Evolutionary conservation across 2,797 vertebrate genomes (phyloP), one percentile per base, ranked within the genome.

Genomic region (Gobionotothen gibberifrons): DNA sequence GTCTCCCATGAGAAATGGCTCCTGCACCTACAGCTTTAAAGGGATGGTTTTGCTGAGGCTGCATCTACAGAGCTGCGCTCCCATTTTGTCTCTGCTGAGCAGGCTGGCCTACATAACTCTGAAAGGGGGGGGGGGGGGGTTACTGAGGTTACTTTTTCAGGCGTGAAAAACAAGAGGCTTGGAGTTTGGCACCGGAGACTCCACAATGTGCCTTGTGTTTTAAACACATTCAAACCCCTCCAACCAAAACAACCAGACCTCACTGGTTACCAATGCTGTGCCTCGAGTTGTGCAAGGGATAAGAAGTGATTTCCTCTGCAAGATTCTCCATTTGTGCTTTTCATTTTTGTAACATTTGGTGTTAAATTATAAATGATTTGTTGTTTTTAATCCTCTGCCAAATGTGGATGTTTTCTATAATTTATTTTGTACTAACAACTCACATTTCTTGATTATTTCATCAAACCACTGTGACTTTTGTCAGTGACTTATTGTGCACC

Each of bases 51-150:
- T 82, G 87, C 89, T 91, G 87, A 90, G 69, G 73, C 81, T 49
- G 81, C 84, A 80, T 66, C 66, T 72, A 0, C 62, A 11, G 69
- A 73, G 64, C 81, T 53, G 47, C 21, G 81, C 81, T 78, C 57
- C 67, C 78, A 49, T 87, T 91, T 86, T 78, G 76, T 82, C 81
- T 75, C 15, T 42, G 72, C 76, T 79, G 78, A 71, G 72, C 82
- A 76, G 73, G 72, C 72, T 86, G 90, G 82, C 90, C 90, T 86
- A 82, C 78, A 85, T 87, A 76, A 80, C 85, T 76, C 62, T 84
- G 83, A 88, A 73, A 65, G 68, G 62, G 40, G 12, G 9, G 10
- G 40, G 11, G 10, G 53, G 9, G 53, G 53, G 67, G 69, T 63
- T n/a, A 9, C 80, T 1, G 78, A 72, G 76, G 84, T 84, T 60